Evolutionary conservation across 2,113 vertebrate species (phyloP).

Genomic region (cattle (Bos taurus)): DNA sequence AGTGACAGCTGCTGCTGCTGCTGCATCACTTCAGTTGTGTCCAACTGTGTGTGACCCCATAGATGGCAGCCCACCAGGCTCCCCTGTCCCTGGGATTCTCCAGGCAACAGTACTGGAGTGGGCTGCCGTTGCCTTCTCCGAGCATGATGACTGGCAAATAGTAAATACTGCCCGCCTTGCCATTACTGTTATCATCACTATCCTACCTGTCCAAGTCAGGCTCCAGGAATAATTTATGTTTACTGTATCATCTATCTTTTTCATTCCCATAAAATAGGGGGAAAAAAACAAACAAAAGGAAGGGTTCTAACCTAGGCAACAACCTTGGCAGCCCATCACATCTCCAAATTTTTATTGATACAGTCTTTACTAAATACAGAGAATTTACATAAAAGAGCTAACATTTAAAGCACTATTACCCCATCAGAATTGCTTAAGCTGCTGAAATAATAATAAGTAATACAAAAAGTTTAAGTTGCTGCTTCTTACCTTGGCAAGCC

Average conservation of each 20-base stretch:
- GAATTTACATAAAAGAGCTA: background rate
- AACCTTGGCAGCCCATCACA: background rate
- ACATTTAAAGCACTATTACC: background rate
- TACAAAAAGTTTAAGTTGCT: background rate
- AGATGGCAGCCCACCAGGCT: background rate
- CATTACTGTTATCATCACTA: background rate
- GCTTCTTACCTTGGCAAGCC: slow-evolving; percentile 52
- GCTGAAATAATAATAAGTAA: background rate
- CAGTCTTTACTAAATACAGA: background rate
- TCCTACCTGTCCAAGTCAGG: background rate
- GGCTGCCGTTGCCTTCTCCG: no score
- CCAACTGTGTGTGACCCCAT: background rate
- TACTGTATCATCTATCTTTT: background rate
- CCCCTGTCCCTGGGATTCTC: no score
- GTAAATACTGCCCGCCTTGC: background rate
- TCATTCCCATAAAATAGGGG: background rate
- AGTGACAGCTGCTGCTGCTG: background rate
- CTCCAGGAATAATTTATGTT: background rate
- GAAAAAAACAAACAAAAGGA: background rate
- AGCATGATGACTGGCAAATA: background rate
- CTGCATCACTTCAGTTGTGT: rapidly evolving
- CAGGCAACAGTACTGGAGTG: no score
- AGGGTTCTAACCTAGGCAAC: background rate
- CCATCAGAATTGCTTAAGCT: background rate
- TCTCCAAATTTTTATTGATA: background rate